Conservation (phyloP, 1,140 invertebrate genomes). For the Anthonomus grandis region DNA sequence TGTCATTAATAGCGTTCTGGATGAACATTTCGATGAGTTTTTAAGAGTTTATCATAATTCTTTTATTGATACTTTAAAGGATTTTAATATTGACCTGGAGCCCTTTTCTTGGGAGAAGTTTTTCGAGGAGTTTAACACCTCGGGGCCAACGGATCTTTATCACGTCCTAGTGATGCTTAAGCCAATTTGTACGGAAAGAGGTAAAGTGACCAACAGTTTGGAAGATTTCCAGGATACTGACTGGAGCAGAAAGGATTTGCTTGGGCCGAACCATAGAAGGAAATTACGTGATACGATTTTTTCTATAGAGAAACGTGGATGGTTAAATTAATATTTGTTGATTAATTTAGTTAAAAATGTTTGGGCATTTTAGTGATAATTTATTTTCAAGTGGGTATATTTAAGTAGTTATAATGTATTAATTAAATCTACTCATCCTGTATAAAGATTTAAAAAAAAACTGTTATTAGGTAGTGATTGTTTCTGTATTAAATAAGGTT, state of each 20-base stretch:
- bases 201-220: conserved; percentile 42
- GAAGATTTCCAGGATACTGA: conserved; percentile 43
- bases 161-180: conserved; percentile 47
- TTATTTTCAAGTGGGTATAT: too few species aligned
- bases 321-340: too few species aligned
- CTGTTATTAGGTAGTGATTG: too few species aligned
- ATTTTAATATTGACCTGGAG: conserved; percentile 37
- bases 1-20: conserved; percentile 47
- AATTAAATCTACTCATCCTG: too few species aligned
- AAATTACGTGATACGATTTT: conserved; percentile 44
- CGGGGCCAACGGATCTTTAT: conserved; percentile 42
- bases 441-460: too few species aligned
- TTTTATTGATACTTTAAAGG: conserved; percentile 46
- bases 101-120: conserved; percentile 41
- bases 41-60: conserved; percentile 54
- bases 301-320: conserved; percentile 38
- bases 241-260: conserved; percentile 44
- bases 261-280: conserved; percentile 40
- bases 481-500: too few species aligned
- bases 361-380: too few species aligned
- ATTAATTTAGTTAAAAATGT: too few species aligned
- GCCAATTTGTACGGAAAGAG: conserved; percentile 45
- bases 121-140: conserved; percentile 38
- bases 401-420: too few species aligned
- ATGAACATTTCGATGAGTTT: conserved; percentile 51